phyloP scores from a whole-genome alignment of 2,888 invertebrate genomes.

The Pristionchus entomophagus region DNA sequence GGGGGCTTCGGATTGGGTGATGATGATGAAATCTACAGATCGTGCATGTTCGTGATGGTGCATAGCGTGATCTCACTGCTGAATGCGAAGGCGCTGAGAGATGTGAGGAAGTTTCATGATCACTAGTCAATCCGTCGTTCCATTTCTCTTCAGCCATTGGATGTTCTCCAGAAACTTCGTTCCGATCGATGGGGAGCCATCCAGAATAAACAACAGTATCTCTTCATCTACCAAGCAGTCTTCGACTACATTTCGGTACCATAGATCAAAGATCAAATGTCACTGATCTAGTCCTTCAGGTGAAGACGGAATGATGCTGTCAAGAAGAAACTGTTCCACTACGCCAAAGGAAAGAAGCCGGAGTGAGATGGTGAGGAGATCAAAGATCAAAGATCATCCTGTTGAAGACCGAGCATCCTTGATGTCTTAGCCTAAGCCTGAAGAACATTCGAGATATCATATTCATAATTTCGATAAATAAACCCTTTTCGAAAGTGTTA shows the following conservation, averaged over 20 bases:
- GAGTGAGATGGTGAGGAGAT: background rate
- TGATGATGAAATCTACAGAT: background rate
- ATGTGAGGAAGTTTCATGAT: background rate
- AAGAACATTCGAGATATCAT: background rate
- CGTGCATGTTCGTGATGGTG: conserved; percentile 39
- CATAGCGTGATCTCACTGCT: conserved; percentile 18
- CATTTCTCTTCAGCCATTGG: background rate
- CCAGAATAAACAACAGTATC: background rate
- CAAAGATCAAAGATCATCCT: background rate
- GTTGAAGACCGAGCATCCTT: background rate
- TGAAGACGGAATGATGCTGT: background rate
- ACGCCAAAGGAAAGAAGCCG: background rate
- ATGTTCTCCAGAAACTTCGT: background rate
- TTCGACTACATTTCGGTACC: conserved; percentile 3
- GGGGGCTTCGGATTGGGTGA: background rate
- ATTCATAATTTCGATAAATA: conserved; percentile 31
- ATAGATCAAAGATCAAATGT: background rate
- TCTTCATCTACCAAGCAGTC: conserved; percentile 14
- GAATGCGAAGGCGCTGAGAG: conserved; percentile 10
- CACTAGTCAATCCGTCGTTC: background rate
- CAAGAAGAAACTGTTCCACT: conserved; percentile 27
- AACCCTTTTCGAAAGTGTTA: conserved; percentile 8
- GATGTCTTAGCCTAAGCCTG: background rate
- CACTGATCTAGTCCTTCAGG: background rate
- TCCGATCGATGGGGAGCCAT: conserved; percentile 10